Percentiles rank a stretch among this genome's conserved stretches.
phyloP scores from a whole-genome alignment of 2,113 vertebrate species.

The Meleagris gallopavo region DNA sequence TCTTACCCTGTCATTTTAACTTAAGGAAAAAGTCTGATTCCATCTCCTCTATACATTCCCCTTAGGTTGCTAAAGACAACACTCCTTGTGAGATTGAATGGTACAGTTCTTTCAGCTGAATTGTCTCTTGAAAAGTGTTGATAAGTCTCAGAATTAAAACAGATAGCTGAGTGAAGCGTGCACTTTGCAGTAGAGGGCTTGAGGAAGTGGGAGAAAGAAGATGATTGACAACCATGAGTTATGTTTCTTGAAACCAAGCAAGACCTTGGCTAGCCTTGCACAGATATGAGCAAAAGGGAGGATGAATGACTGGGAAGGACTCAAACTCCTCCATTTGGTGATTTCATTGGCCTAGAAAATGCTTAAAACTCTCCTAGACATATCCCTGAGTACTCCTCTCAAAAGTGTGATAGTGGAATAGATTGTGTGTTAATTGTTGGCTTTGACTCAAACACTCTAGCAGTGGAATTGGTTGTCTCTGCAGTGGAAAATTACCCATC shows the following conservation, averaged over 20 bases:
- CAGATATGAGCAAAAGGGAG: background rate
- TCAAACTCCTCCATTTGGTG: background rate
- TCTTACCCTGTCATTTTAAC: background rate
- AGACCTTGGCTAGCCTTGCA: background rate
- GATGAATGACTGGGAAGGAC: background rate
- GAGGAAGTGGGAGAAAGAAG: background rate
- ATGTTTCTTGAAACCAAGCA: background rate
- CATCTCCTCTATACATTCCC: background rate
- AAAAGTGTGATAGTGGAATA: background rate
- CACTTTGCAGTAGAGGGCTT: background rate
- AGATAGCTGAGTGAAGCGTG: background rate
- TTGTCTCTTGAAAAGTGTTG: background rate
- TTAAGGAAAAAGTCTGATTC: background rate
- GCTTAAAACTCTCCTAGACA: background rate
- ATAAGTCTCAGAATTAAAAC: background rate
- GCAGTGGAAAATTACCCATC: background rate
- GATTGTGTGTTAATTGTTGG: background rate
- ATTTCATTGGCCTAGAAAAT: background rate
- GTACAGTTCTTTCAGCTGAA: background rate
- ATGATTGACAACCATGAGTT: background rate
- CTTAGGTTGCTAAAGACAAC: background rate
- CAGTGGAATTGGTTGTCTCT: background rate
- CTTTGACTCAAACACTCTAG: background rate
- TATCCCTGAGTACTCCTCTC: background rate
- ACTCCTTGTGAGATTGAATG: background rate